These are phyloP conservation scores for Bombus soroeensis DNA, from an alignment of 1,140 invertebrate genomes.

Conservation along the genomic window DNA sequence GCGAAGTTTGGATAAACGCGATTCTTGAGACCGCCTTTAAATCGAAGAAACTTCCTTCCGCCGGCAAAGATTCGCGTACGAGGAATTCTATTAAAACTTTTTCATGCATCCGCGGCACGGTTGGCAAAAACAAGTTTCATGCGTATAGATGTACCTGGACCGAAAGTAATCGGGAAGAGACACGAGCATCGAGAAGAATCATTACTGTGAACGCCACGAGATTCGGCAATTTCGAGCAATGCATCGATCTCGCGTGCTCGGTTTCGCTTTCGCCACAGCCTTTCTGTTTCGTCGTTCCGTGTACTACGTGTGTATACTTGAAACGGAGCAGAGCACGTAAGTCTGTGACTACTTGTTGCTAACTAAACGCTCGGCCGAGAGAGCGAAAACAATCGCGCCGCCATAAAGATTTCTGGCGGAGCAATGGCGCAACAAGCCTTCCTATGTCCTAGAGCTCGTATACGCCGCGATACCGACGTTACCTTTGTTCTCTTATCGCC, in stretches of 20 bases:
- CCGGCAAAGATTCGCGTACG: neutral
- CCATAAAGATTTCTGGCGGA: conserved; percentile 60
- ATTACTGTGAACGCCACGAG: neutral
- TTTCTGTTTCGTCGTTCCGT: conserved; percentile 9
- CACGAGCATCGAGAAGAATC: no score
- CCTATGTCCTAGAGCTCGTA: conserved; percentile 7
- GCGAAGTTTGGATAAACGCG: no score
- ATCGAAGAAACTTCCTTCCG: neutral
- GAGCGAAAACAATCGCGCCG: conserved; percentile 56
- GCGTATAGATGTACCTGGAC: no score
- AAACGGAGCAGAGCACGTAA: neutral
- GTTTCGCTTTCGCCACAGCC: neutral
- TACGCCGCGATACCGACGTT: conserved; percentile 15
- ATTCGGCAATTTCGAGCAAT: neutral
- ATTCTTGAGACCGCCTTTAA: no score
- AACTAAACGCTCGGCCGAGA: conserved; percentile 49
- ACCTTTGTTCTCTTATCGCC: conserved; percentile 47
- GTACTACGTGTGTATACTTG: conserved; percentile 15
- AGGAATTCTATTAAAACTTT: conserved; percentile 42
- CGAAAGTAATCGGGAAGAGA: neutral
- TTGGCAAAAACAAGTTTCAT: neutral
- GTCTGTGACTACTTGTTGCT: conserved; percentile 61
- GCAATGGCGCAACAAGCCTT: conserved; percentile 45
- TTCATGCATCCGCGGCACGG: neutral
- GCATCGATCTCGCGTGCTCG: conserved; percentile 11